phyloP scores from a whole-genome alignment of 2,113 vertebrate species.

The Ochotona curzoniae region DNA sequence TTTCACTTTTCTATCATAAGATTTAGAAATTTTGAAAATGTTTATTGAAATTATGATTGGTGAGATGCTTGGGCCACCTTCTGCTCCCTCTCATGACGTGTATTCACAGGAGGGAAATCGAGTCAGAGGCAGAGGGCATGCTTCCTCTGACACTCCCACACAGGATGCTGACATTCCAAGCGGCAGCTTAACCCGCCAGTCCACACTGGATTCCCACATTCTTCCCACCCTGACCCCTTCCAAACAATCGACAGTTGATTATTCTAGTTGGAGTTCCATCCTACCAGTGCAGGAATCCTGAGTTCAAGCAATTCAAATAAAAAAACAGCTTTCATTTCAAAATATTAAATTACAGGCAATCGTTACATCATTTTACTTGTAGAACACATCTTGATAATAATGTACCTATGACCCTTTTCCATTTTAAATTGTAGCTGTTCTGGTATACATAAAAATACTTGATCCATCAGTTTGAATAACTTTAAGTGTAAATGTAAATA shows the following conservation, averaged over 20 bases:
- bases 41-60: background rate
- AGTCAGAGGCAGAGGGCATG: background rate
- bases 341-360: background rate
- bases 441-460: too few relatives aligned
- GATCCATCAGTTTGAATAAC: too few relatives aligned
- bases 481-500: background rate
- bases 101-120: too few relatives aligned
- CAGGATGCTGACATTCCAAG: too few relatives aligned
- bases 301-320: background rate
- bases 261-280: background rate
- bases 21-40: slow-evolving; percentile 47
- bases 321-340: background rate
- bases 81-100: too few relatives aligned
- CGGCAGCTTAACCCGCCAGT: too few relatives aligned
- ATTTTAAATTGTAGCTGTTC: background rate
- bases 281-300: background rate
- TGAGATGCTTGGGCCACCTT: background rate
- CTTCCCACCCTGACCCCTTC: background rate
- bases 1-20: background rate
- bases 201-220: background rate
- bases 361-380: background rate
- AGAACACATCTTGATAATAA: background rate
- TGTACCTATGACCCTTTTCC: background rate
- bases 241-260: background rate
- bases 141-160: too few relatives aligned